Base-by-base conservation (phyloP, 2,113 vertebrate species). In the Heterotilapia buettikoferi region DNA sequence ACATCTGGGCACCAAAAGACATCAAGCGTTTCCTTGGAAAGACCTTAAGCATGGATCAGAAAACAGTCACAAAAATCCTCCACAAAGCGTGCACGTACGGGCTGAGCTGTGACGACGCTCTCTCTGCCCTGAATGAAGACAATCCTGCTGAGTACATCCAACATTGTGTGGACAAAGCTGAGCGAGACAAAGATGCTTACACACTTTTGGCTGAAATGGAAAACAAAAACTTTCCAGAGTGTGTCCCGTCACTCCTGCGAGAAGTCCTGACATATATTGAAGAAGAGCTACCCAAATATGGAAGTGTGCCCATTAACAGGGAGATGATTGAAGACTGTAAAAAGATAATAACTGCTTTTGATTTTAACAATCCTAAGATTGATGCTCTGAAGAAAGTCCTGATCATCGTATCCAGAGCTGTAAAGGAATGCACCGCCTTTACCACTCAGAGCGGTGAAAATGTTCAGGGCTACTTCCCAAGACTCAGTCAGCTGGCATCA, bases 321-420 rank as follows among this genome's bases (percentile, higher is more conserved):
- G 9, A 31, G 2, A 73, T 36, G 61, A 59, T 59, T 36, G 3
- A 21, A n/a, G 26, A 86, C 0, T n/a, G 61, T 31, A 73, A 57
- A 82, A 36, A 1, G 31, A 33, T 31, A n/a, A 73, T 82, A 12
- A 7, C 12, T 19, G 7, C 52, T 11, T 40, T 86, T 0, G 14
- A 86, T 73, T 38, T 86, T 13, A 29, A 40, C 1, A 43, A 68
- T 5, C 79, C 61, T 24, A 0, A 57, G 7, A 1, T 0, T 0
- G 61, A 47, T 33, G 81, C 10, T 71, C 33, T 86, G 19, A 86
- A 50, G 38, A 26, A 12, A 16, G 26, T 86, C 52, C 61, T 86
- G 61, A 40, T 86, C 16, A 21, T 56, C 6, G 4, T 86, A 66
- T 86, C 50, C 26, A 66, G 2, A 24, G 85, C 85, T 14, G 85